phyloP scores from a whole-genome alignment of 2,113 vertebrate species.

The Hystrix cristata region DNA sequence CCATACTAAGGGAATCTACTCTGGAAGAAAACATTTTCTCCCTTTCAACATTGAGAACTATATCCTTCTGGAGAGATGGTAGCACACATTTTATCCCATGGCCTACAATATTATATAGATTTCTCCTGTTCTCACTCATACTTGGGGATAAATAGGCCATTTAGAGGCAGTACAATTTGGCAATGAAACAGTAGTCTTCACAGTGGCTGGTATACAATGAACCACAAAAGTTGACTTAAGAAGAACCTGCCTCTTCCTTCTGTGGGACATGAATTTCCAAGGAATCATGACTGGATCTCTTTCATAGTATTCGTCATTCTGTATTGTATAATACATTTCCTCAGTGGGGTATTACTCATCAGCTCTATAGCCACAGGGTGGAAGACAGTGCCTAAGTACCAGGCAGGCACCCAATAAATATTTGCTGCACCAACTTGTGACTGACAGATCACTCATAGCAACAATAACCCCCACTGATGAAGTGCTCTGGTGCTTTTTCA shows the following conservation, averaged over 20 bases:
- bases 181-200: neutral
- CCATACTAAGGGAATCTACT: neutral
- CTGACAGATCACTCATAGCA: neutral
- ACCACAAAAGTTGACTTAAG: neutral
- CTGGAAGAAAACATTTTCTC: neutral
- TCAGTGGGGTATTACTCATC: neutral
- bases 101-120: neutral
- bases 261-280: neutral
- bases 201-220: neutral
- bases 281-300: neutral
- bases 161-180: neutral
- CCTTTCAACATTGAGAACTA: neutral
- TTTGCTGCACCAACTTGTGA: neutral
- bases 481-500: accelerated
- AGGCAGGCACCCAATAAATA: neutral
- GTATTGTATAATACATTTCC: neutral
- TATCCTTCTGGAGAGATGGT: neutral
- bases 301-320: neutral
- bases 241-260: neutral
- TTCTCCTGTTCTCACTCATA: neutral
- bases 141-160: neutral
- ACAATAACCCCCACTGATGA: neutral
- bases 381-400: neutral
- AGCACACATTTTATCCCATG: neutral
- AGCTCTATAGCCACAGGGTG: neutral